These are phyloP conservation scores for Andinoacara biseriatus DNA, from an alignment of 2,113 vertebrate genomes.

Conservation along the genomic window DNA sequence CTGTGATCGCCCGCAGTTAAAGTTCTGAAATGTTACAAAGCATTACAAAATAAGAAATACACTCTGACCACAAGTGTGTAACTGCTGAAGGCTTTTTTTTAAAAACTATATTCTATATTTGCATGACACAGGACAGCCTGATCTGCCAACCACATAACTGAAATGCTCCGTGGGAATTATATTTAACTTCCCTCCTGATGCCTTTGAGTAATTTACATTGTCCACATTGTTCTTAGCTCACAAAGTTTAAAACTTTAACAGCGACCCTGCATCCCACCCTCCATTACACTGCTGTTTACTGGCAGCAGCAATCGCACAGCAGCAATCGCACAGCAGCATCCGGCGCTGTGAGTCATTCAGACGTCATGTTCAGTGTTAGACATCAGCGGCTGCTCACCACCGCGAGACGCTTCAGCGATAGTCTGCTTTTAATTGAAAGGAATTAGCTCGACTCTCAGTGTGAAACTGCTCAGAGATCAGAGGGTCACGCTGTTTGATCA, in stretches of 20 bases:
- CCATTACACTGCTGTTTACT: not conserved
- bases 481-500: constrained; percentile 31
- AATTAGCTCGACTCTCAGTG: constrained; percentile 10
- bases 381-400: constrained; percentile 12
- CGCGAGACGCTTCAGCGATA: constrained; percentile 1
- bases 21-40: not conserved
- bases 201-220: too few relatives aligned
- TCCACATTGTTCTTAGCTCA: not conserved
- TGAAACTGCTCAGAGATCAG: constrained; percentile 17
- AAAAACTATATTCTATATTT: not conserved
- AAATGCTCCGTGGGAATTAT: too few relatives aligned
- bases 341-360: constrained; percentile 1
- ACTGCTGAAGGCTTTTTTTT: not conserved
- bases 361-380: not conserved
- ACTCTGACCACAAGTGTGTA: not conserved
- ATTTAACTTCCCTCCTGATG: too few relatives aligned
- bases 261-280: not conserved
- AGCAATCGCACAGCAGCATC: not conserved
- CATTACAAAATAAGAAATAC: not conserved
- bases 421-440: constrained; percentile 9
- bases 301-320: not conserved
- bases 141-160: too few relatives aligned
- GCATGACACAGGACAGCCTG: not conserved
- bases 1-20: not conserved
- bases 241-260: not conserved